A percentile compares a stretch with the other conserved stretches of the same genome.
phyloP scores from a whole-genome alignment of 2,888 invertebrate genomes.

The Parapristionchus giblindavisi region DNA sequence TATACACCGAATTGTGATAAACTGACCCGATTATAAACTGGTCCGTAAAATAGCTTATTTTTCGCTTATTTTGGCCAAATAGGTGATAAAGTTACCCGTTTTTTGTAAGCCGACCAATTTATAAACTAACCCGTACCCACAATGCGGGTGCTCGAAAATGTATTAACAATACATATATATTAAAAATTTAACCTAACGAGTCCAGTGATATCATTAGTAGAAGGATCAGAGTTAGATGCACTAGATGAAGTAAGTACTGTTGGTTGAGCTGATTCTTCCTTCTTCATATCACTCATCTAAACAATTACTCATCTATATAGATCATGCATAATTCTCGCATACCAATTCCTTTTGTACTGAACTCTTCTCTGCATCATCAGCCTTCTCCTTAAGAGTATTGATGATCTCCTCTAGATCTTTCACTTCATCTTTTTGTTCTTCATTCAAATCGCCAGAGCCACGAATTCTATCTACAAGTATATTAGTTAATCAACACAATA shows the following conservation, averaged over 20 bases:
- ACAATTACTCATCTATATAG: neutral
- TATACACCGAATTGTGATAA: no score
- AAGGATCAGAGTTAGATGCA: slow-evolving; percentile 31
- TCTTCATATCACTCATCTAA: neutral
- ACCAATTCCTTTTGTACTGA: slow-evolving; percentile 25
- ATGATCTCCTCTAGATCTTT: slow-evolving; percentile 11
- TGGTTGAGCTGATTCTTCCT: slow-evolving; percentile 8
- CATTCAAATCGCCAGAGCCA: neutral
- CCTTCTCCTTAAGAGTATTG: slow-evolving; percentile 21
- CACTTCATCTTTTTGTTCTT: slow-evolving; percentile 20
- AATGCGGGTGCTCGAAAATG: no score
- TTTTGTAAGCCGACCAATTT: no score
- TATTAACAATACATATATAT: no score
- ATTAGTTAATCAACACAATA: no score
- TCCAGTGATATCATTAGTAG: slow-evolving; percentile 24
- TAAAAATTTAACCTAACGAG: slow-evolving; percentile 14
- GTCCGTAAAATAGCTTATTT: no score
- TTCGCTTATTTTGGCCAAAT: no score
- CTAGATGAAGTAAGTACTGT: slow-evolving; percentile 25
- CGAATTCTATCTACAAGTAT: no score
- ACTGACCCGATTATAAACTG: no score
- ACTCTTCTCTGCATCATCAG: slow-evolving; percentile 5
- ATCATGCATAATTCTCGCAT: neutral
- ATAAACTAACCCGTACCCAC: no score
- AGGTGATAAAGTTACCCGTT: no score